phyloP scores from a whole-genome alignment of 53 echinoderm and acorn worm species.

The Arbacia lixula region DNA sequence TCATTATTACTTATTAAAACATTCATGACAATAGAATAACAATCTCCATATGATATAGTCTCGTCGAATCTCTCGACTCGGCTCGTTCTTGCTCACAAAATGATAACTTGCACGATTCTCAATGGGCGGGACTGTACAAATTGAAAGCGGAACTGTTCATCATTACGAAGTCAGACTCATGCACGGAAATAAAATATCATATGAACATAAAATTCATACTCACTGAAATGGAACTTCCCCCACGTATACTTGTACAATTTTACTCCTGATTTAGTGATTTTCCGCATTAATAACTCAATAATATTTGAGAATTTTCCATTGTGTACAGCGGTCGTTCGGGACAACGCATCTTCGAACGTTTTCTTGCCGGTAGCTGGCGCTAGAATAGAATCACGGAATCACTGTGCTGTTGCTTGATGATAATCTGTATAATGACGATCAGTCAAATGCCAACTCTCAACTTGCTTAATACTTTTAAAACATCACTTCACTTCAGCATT shows the following conservation, averaged over 20 bases:
- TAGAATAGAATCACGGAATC: no score
- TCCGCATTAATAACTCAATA: neutral
- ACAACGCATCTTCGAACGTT: constrained; percentile 12
- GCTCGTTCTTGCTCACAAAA: no score
- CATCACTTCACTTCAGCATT: no score
- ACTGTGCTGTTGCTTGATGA: no score
- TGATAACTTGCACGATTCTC: no score
- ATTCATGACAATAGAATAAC: neutral
- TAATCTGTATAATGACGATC: no score
- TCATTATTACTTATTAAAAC: neutral
- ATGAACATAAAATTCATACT: neutral
- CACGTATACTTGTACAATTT: neutral
- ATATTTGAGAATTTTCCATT: neutral
- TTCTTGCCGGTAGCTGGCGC: constrained; percentile 20
- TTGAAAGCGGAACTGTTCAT: no score
- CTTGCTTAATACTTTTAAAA: no score
- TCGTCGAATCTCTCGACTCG: no score
- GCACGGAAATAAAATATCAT: neutral
- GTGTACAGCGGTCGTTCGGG: constrained; percentile 19
- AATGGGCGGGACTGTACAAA: no score
- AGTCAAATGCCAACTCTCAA: no score
- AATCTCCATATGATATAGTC: neutral
- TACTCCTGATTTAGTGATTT: neutral
- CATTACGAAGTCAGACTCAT: no score
- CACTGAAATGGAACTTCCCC: neutral